phyloP scores from a whole-genome alignment of 1,140 invertebrate genomes.

The Diploscapter pachys region DNA sequence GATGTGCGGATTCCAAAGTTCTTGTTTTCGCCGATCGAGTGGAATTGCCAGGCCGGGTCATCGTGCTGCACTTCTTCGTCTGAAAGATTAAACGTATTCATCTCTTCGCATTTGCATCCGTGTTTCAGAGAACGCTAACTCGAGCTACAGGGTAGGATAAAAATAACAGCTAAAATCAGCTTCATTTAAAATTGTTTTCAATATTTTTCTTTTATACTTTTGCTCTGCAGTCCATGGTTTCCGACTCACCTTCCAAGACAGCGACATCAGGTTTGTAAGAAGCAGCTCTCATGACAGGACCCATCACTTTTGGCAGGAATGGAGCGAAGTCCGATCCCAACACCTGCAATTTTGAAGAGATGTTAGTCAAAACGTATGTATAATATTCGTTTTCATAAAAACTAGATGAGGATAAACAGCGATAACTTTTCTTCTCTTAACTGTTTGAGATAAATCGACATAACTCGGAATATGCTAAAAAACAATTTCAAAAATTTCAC shows the following conservation, averaged over 20 bases:
- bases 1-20: conserved; percentile 66
- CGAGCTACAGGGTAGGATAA: too few relatives aligned
- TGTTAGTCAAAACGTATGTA: too few relatives aligned
- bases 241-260: conserved; percentile 77
- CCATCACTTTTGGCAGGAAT: conserved; percentile 95
- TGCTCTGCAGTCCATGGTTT: too few relatives aligned
- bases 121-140: too few relatives aligned
- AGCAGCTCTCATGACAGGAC: conserved; percentile 88
- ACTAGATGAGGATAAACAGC: too few relatives aligned
- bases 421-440: too few relatives aligned
- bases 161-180: too few relatives aligned
- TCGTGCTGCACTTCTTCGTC: conserved; percentile 70
- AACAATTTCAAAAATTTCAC: background rate
- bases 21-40: conserved; percentile 84
- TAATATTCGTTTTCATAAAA: too few relatives aligned
- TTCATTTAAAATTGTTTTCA: too few relatives aligned
- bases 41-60: conserved; percentile 95
- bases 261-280: conserved; percentile 94
- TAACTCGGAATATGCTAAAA: background rate
- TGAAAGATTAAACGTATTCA: conserved; percentile 24
- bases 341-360: conserved; percentile 59
- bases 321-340: conserved; percentile 89
- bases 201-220: too few relatives aligned
- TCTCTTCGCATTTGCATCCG: too few relatives aligned
- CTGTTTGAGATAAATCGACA: too few relatives aligned